These are phyloP conservation scores for Microcebus murinus DNA, from an alignment of 2,113 vertebrate genomes.

Conservation along the genomic window DNA sequence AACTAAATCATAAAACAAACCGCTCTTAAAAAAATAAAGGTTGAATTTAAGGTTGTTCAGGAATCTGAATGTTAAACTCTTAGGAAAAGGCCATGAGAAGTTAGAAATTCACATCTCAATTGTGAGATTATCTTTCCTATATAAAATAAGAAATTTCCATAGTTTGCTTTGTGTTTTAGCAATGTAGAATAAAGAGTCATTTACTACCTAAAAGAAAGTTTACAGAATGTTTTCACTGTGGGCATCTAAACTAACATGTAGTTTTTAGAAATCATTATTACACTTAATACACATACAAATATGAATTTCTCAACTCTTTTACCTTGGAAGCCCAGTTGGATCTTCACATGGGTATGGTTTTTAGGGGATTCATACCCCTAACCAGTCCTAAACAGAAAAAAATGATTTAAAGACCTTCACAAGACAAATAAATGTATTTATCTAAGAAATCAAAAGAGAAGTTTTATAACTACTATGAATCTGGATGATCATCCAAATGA, in stretches of 20 bases:
- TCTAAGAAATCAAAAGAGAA: neutral
- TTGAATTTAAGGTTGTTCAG: neutral
- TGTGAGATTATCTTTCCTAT: neutral
- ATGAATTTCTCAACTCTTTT: neutral
- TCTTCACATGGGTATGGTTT: neutral
- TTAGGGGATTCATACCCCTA: neutral
- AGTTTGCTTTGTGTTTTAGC: neutral
- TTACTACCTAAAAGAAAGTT: neutral
- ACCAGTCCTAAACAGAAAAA: neutral
- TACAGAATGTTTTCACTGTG: neutral
- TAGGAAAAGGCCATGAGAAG: neutral
- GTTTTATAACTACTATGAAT: neutral
- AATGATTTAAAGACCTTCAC: neutral
- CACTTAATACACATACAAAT: neutral
- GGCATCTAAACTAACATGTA: neutral
- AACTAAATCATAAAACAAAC: neutral
- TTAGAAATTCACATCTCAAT: neutral
- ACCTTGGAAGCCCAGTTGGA: neutral
- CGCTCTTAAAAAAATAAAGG: neutral
- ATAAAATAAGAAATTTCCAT: neutral
- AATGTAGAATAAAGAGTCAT: neutral
- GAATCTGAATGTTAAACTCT: slow-evolving; percentile 19
- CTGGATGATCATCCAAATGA: neutral
- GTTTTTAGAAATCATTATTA: neutral
- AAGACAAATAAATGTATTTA: neutral